Evolutionary conservation across 2,888 invertebrate species (phyloP).

Genomic region (Lordiphosa andalusiaca): DNA sequence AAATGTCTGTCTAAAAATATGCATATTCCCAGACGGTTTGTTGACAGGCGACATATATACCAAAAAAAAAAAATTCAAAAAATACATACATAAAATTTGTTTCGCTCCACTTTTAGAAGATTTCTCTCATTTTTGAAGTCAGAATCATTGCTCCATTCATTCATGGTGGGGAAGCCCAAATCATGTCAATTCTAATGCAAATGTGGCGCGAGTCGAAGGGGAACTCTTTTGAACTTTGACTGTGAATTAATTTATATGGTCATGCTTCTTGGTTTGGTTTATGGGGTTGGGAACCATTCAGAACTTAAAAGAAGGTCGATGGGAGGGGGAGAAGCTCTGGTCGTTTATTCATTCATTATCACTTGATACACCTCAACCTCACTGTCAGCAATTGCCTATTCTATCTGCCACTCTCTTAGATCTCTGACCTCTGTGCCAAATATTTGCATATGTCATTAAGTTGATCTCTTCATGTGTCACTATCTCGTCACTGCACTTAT

Average conservation of each 20-base stretch:
- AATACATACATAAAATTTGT: slow-evolving; percentile 34
- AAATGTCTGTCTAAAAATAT: slow-evolving; percentile 62
- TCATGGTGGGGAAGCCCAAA: slow-evolving; percentile 5
- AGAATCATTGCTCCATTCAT: slow-evolving; percentile 10
- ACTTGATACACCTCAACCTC: not conserved
- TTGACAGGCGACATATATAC: slow-evolving; percentile 57
- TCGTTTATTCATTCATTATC: slow-evolving; percentile 22
- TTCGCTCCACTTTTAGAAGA: slow-evolving; percentile 55
- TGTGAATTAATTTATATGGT: slow-evolving; percentile 42
- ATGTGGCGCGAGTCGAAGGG: slow-evolving; percentile 34
- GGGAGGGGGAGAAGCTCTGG: too few relatives aligned
- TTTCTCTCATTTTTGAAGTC: slow-evolving; percentile 29
- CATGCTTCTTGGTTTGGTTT: slow-evolving; percentile 18
- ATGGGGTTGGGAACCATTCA: slow-evolving; percentile 8
- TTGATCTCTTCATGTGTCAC: slow-evolving; percentile 21
- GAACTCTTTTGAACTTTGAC: slow-evolving; percentile 60
- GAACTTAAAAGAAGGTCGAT: too few relatives aligned
- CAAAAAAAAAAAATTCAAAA: not conserved
- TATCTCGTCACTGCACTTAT: slow-evolving; percentile 29
- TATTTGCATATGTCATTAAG: slow-evolving; percentile 54
- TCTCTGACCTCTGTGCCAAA: slow-evolving; percentile 47
- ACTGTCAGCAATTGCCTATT: not conserved
- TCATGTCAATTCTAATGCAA: slow-evolving; percentile 45
- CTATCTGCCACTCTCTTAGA: slow-evolving; percentile 30
- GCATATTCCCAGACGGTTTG: slow-evolving; percentile 19